Base-by-base conservation (phyloP, 1,140 invertebrate genomes). In the Neoseiulus cucumeris region DNA sequence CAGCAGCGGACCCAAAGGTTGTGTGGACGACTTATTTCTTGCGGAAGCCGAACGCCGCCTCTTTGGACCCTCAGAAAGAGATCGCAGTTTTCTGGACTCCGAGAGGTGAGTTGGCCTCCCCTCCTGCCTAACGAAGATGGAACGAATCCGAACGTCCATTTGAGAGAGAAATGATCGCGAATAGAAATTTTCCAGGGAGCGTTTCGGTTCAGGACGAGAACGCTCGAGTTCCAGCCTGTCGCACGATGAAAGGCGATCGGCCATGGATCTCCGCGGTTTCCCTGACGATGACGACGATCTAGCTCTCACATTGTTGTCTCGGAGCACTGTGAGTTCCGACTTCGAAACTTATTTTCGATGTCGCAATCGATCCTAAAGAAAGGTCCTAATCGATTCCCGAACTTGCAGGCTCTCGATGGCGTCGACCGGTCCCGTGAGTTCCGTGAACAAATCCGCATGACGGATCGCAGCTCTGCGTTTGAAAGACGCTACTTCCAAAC, bases 281-380 rank as follows among this genome's bases (percentile, higher is more conserved):
- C 51, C 51, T 59, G 51, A 59, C 9, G 51, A 59, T 25, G 22
- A 17, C 51, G 51, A 59, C 51, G 51, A 59, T 14, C 51, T 59
- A 17, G 51, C 51, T 2, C 51, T 59, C 51, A 59, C 51, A 14
- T 14, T 59, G 9, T 59, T 33, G 6, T 25, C 51, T 12, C 14
- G 22, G 51, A 59, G 51, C 51, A 59, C 51, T 17, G 51, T 59
- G 14, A 59, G 51, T 59, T 14, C 22, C 45, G 20, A 6, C 45
- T n/a, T n/a, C n/a, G n/a, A n/a, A n/a, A n/a, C n/a, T n/a, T n/a
- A n/a, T n/a, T n/a, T n/a, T n/a, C n/a, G n/a, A n/a, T n/a, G n/a
- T n/a, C n/a, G n/a, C n/a, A n/a, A n/a, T n/a, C n/a, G n/a, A n/a
- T n/a, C n/a, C n/a, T n/a, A n/a, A n/a, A n/a, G n/a, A n/a, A n/a